phyloP scores from a whole-genome alignment of 2,888 invertebrate species.

The Callyntrura sp. region DNA sequence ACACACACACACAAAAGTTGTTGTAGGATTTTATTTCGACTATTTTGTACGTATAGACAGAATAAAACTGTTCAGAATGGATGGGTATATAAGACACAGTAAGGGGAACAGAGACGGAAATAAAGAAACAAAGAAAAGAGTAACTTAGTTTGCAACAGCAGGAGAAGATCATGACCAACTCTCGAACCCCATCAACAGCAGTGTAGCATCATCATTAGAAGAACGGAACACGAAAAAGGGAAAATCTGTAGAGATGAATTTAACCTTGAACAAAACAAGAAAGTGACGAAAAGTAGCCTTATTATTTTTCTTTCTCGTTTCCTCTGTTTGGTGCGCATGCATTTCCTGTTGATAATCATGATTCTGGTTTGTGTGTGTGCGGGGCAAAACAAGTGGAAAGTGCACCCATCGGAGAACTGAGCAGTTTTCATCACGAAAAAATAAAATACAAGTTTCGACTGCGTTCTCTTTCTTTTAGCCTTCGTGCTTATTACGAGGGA shows the following conservation, averaged over 20 bases:
- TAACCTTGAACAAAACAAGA: slow-evolving; percentile 23
- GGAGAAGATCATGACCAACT: slow-evolving; percentile 21
- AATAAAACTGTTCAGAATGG: background rate
- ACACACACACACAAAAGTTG: background rate
- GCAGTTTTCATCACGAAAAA: slow-evolving; percentile 12
- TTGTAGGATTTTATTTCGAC: slow-evolving; percentile 16
- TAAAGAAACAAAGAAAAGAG: background rate
- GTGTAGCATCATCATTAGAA: background rate
- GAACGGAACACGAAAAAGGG: background rate
- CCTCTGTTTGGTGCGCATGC: slow-evolving; percentile 13
- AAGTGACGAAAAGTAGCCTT: slow-evolving; percentile 21
- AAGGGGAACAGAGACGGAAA: background rate
- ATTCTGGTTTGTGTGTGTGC: too few species aligned
- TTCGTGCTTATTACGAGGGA: background rate
- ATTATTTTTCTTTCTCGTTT: slow-evolving; percentile 1
- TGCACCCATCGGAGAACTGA: background rate
- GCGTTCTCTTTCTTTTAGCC: too few species aligned
- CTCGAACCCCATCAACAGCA: background rate
- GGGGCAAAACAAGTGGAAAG: background rate
- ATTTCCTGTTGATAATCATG: background rate
- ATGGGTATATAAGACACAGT: background rate
- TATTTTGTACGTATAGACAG: background rate
- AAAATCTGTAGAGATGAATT: background rate
- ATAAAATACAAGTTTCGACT: too few species aligned
- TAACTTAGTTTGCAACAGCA: background rate